Base-by-base conservation (phyloP, 1,140 invertebrate genomes). In the Proales similis region DNA sequence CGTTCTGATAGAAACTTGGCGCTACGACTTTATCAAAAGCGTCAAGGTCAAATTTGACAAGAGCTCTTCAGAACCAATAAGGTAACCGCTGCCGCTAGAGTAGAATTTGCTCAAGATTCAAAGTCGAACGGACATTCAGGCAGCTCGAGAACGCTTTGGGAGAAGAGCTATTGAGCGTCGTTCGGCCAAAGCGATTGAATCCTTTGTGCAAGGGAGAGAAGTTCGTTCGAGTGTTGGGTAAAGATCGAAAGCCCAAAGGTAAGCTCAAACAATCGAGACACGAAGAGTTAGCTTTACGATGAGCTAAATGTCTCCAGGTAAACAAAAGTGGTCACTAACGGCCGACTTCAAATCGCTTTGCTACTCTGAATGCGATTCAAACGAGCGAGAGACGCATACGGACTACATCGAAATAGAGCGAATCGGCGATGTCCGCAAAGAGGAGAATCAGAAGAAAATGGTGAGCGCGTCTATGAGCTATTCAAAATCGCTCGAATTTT, bases 21-120 rank as follows among this genome's bases (percentile, higher is more conserved):
- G 45, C 14, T 57, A 57, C 32, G 51, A 57, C 45, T 42, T 24
- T 38, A 57, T 57, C 17, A 57, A 57, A 42, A 57, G 45, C 5
- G 36, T n/a, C 11, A 57, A 57, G 22, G 45, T 12, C 30, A 24
- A 42, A 4, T 57, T 22, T 42, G 51, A 57, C 12, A 57, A 57
- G 45, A 42, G 14, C 14, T 27, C 26, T 43, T 17, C 45, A 20
- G 51, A 39, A 24, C 51, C 51, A 9, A 26, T 57, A 5, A 42
- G 45, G 51, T 57, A 57, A 24, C n/a, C 20, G 39, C 32, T 39
- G 7, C 7, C 17, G 6, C 26, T 53, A n/a, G 2, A 4, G 4
- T 20, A 14, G 32, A 42, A 26, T 38, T 7, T 17, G n/a, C n/a
- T n/a, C 11, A 14, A 2, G 24, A 11, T 46, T 46, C 7, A 46